Evolutionary conservation across 1,140 invertebrate genomes (phyloP).

Genomic region (Phymorhynchus buccinoides): DNA sequence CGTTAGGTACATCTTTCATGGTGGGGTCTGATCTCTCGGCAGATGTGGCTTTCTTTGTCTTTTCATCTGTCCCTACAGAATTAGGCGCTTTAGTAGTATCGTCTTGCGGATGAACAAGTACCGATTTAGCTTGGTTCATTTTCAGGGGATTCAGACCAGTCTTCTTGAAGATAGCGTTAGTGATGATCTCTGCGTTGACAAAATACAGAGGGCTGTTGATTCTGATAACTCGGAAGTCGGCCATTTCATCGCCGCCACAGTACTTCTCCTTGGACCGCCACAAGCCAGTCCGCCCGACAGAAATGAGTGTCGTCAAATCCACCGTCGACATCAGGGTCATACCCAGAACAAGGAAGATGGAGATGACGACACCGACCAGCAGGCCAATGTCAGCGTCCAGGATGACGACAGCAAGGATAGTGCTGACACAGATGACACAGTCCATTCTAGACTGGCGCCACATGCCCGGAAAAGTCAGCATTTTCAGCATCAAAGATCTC

Average conservation of each 20-base stretch:
- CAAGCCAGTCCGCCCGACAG: background rate
- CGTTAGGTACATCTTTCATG: background rate
- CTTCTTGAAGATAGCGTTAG: slow-evolving; percentile 46
- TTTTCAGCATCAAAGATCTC: slow-evolving; percentile 73
- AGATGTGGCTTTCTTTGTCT: background rate
- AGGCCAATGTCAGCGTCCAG: slow-evolving; percentile 43
- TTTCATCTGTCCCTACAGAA: too few relatives aligned
- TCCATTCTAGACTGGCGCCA: slow-evolving; percentile 40
- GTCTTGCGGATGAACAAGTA: too few relatives aligned
- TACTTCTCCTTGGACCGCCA: slow-evolving; percentile 42
- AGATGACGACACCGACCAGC: slow-evolving; percentile 80
- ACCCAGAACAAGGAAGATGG: slow-evolving; percentile 80
- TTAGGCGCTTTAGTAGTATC: too few relatives aligned
- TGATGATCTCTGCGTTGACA: slow-evolving; percentile 54
- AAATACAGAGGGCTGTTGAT: slow-evolving; percentile 53
- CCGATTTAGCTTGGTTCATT: slow-evolving; percentile 35
- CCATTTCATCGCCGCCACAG: background rate
- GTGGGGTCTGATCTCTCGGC: background rate
- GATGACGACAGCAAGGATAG: slow-evolving; percentile 35
- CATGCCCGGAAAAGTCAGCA: slow-evolving; percentile 59
- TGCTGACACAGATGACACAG: slow-evolving; percentile 43
- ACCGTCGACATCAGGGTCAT: slow-evolving; percentile 53
- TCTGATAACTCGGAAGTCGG: slow-evolving; percentile 38
- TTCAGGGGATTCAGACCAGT: slow-evolving; percentile 45
- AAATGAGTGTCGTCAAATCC: slow-evolving; percentile 37